Evolutionary conservation across 2,888 invertebrate genomes (phyloP).

Genomic region (Diarsia brunnea): DNA sequence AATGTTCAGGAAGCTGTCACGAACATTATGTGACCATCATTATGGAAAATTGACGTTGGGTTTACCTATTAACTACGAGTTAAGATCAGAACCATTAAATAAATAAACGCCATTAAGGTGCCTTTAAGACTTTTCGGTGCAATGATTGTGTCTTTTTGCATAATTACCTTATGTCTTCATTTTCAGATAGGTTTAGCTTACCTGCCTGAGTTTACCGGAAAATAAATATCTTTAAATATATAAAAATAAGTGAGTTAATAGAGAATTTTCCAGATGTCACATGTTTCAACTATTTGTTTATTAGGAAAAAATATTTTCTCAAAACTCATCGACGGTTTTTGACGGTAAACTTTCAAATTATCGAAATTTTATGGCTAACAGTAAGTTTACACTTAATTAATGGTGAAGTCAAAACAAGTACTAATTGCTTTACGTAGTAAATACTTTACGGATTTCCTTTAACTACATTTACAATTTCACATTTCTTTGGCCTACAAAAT

Average conservation of each 20-base stretch:
- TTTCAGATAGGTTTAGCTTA: neutral
- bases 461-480: conserved; percentile 23
- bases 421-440: neutral
- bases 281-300: neutral
- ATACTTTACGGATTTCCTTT: conserved; percentile 5
- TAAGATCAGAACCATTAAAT: conserved; percentile 8
- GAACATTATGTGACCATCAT: conserved; percentile 34
- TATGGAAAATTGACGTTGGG: conserved; percentile 38
- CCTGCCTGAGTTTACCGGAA: neutral
- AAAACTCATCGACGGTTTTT: neutral
- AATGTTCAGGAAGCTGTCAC: conserved; percentile 38
- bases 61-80: conserved; percentile 30
- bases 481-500: conserved; percentile 26
- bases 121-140: neutral
- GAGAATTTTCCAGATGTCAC: no score
- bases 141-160: conserved; percentile 13
- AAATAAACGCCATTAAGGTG: conserved; percentile 9
- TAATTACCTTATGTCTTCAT: neutral
- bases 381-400: neutral
- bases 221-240: neutral
- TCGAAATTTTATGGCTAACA: neutral
- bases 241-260: neutral
- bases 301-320: neutral
- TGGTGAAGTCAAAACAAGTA: neutral
- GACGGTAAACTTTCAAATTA: neutral